Evolutionary conservation across 1,140 invertebrate species (phyloP), one percentile per base, ranked within the genome.

Genomic region (Achroia grisella): DNA sequence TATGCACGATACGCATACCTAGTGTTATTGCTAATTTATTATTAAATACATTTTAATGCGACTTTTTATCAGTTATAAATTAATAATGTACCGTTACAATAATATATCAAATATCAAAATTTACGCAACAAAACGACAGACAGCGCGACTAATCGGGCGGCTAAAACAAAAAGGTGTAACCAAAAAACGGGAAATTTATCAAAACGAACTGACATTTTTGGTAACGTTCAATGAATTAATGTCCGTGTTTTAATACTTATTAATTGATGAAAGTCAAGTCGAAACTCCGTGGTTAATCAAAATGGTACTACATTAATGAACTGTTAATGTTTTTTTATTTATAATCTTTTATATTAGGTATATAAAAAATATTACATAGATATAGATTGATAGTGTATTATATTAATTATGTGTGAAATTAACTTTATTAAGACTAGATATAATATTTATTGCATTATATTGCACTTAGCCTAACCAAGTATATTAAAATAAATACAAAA

Each of bases 281-380:
- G 44, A 68, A 62, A 66, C 60, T 52, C 66, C 62, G 65, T 62
- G 69, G 56, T 67, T 57, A 69, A 76, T 75, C 56, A 64, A 48
- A 46, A 53, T 42, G 17, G 17, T 23, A 6, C 17, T 23, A 23
- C 17, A 3, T 23, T 46, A 48, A 65, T 63, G 55, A 64, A 53
- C 56, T 53, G 62, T 49, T 73, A 63, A 71, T 69, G 48, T 63
- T 56, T 63, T 59, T 45, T 60, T 61, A 55, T 52, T 13, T 49
- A 10, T 17, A 17, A 9, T 14, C 15, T 15, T 3, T 31, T 31
- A 3, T 31, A n/a, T 4, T 10, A 2, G 28, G 28, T 29, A 29
- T 6, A 10, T 29, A 29, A 6, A 29, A 6, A 29, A 29, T 6
- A 29, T 29, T 29, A 29, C 28, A n/a, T n/a, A n/a, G n/a, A n/a